Evolutionary conservation across 2,888 invertebrate genomes (phyloP).

Genomic region (Eupelmus urozonus): DNA sequence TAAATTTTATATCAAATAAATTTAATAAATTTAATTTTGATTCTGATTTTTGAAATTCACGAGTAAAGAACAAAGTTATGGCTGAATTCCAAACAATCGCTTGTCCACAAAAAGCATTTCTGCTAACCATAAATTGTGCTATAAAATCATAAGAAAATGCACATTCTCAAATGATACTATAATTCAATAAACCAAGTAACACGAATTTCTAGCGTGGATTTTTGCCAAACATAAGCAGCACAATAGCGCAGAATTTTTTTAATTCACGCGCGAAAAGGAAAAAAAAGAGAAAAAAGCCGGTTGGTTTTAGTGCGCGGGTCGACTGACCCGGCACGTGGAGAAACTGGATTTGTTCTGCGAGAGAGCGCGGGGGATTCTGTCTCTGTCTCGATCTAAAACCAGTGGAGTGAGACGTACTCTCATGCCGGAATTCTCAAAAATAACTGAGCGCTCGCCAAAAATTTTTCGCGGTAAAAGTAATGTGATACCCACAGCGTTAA

Average conservation of each 20-base stretch:
- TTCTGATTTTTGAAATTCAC: too few species aligned
- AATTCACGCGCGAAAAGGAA: neutral
- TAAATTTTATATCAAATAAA: too few species aligned
- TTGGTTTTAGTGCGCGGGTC: neutral
- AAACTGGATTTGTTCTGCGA: neutral
- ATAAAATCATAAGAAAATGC: too few species aligned
- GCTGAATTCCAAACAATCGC: too few species aligned
- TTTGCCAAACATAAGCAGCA: neutral
- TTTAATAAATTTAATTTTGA: too few species aligned
- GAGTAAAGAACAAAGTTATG: too few species aligned
- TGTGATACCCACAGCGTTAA: conserved; percentile 1
- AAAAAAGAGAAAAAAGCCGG: neutral
- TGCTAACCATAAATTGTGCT: too few species aligned
- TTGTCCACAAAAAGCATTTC: too few species aligned
- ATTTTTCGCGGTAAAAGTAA: conserved; percentile 39
- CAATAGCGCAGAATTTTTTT: neutral
- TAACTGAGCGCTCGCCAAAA: conserved; percentile 37
- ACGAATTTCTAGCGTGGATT: too few species aligned
- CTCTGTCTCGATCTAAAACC: conserved; percentile 19
- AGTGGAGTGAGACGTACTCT: neutral
- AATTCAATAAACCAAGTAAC: too few species aligned
- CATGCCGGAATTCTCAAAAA: conserved; percentile 19
- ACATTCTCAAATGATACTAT: too few species aligned
- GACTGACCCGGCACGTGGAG: neutral
- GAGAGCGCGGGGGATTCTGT: too few species aligned